A percentile compares a stretch with the other conserved stretches of the same genome.
phyloP scores from a whole-genome alignment of 2,113 vertebrate genomes.

The Dunckerocampus dactyliophorus region DNA sequence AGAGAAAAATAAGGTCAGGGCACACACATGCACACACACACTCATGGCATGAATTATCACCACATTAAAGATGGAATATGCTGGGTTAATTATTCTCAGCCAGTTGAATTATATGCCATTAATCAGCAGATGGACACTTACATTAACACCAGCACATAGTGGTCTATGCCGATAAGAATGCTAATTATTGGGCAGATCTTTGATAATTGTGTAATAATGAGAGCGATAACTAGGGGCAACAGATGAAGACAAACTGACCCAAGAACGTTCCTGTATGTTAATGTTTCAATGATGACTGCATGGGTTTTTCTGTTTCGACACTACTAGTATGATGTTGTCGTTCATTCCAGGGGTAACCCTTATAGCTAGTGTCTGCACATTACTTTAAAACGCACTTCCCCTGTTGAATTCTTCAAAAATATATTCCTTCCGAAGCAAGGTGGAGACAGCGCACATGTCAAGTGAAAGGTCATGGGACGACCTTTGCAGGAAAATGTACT shows the following conservation, averaged over 20 bases:
- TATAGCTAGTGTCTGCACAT: background rate
- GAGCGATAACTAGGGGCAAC: constrained; percentile 18
- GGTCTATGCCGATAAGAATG: constrained; percentile 51
- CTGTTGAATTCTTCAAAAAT: background rate
- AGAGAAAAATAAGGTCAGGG: constrained; percentile 73
- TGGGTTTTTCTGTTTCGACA: constrained; percentile 7
- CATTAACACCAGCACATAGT: constrained; percentile 39
- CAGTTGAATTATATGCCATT: constrained; percentile 65
- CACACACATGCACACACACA: constrained; percentile 19
- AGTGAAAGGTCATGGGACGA: background rate
- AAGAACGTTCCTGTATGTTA: constrained; percentile 6
- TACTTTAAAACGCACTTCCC: background rate
- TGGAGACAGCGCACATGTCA: background rate
- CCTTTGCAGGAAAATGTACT: constrained; percentile 4
- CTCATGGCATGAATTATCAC: constrained; percentile 50
- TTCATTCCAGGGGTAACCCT: too few relatives aligned
- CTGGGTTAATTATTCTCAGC: constrained; percentile 65
- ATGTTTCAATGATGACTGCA: constrained; percentile 2
- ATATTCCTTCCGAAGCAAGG: background rate
- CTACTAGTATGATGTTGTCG: background rate
- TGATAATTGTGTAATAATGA: constrained; percentile 43
- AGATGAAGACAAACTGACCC: constrained; percentile 8
- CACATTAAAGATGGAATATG: constrained; percentile 53
- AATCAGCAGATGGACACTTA: constrained; percentile 60
- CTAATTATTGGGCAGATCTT: constrained; percentile 51